Percentiles rank a stretch among this genome's conserved stretches.
Evolutionary conservation across 1,140 invertebrate genomes (phyloP).

Genomic region (Aphelenchoides fujianensis): DNA sequence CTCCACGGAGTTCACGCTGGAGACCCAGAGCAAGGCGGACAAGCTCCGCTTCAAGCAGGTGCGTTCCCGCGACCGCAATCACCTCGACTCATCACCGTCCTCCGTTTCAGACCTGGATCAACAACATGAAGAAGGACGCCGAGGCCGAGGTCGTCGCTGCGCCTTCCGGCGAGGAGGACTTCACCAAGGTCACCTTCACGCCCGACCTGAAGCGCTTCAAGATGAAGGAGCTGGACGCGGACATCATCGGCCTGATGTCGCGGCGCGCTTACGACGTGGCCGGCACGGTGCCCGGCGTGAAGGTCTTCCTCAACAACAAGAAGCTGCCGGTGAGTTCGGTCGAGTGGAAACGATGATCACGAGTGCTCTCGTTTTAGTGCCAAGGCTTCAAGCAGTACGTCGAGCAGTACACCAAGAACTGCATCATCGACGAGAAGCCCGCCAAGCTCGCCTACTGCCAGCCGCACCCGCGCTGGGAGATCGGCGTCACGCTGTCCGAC

Average conservation of each 20-base stretch:
- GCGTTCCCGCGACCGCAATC: background rate
- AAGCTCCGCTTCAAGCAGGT: constrained; percentile 79
- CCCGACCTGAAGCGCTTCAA: constrained; percentile 94
- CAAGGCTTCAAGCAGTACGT: constrained; percentile 96
- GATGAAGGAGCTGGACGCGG: constrained; percentile 86
- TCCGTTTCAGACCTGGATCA: constrained; percentile 73
- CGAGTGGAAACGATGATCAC: no score
- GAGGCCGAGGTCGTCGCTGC: constrained; percentile 69
- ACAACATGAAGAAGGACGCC: constrained; percentile 88
- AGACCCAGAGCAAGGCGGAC: constrained; percentile 79
- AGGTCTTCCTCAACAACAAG: constrained; percentile 88
- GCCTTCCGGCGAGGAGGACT: constrained; percentile 75
- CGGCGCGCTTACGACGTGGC: constrained; percentile 92
- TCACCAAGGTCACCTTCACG: constrained; percentile 88
- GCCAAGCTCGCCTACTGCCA: constrained; percentile 84
- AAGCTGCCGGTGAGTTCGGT: constrained; percentile 68
- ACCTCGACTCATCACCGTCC: background rate
- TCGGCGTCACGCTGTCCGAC: constrained; percentile 81
- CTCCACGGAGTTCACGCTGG: constrained; percentile 89
- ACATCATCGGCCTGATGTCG: constrained; percentile 88
- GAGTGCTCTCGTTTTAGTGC: constrained; percentile 49
- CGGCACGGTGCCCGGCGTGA: constrained; percentile 77
- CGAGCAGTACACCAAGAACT: constrained; percentile 80
- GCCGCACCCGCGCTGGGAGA: constrained; percentile 86
- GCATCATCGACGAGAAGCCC: constrained; percentile 76